A percentile compares a stretch with the other conserved stretches of the same genome.
Evolutionary conservation across 2,888 invertebrate species (phyloP).

Genomic region (Apotomis capreana): DNA sequence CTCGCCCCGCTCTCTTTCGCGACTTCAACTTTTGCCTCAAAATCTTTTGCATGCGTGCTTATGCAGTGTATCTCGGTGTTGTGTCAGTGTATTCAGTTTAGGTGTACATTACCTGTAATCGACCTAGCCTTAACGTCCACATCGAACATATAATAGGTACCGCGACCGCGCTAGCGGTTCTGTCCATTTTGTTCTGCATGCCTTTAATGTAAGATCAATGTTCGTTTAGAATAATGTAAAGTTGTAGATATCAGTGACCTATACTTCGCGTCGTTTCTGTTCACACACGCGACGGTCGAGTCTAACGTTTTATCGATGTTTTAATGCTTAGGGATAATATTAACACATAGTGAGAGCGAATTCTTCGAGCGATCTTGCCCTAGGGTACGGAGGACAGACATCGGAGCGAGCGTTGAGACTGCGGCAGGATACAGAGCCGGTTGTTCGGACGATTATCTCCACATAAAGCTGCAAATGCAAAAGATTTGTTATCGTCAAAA

Average conservation of each 20-base stretch:
- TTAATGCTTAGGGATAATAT: constrained; percentile 76
- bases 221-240: constrained; percentile 71
- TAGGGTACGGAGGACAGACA: constrained; percentile 18
- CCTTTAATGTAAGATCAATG: constrained; percentile 73
- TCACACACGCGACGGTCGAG: constrained; percentile 55
- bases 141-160: constrained; percentile 78
- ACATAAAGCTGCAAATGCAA: constrained; percentile 82
- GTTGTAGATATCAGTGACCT: constrained; percentile 61
- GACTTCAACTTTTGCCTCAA: constrained; percentile 72
- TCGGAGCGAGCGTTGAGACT: not conserved
- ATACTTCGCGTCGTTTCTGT: constrained; percentile 55
- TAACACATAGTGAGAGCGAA: constrained; percentile 71
- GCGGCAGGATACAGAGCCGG: constrained; percentile 55
- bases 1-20: constrained; percentile 50
- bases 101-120: constrained; percentile 72
- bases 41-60: constrained; percentile 83
- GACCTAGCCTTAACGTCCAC: constrained; percentile 81
- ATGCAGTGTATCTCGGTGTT: constrained; percentile 67
- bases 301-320: constrained; percentile 75
- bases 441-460: constrained; percentile 80
- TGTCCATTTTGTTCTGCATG: constrained; percentile 75
- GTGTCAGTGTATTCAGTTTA: constrained; percentile 74
- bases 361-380: constrained; percentile 74
- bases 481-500: constrained; percentile 84
- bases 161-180: constrained; percentile 44